These are phyloP conservation scores for Mystacornis crossleyi DNA, from an alignment of 2,113 vertebrate genomes.

Conservation along the genomic window DNA sequence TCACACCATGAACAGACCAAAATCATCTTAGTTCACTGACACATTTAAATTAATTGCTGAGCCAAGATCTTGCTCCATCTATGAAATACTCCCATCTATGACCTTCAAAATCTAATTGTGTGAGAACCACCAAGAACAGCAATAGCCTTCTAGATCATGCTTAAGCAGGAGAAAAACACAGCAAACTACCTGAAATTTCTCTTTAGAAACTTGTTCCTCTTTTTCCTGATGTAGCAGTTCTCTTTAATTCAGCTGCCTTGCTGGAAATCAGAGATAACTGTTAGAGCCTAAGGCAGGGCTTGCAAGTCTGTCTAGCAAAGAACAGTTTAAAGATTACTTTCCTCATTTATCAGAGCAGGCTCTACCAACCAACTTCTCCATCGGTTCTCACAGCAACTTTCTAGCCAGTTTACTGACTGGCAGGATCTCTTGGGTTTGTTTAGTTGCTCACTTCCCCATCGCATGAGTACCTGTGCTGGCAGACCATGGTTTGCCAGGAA, in stretches of 20 bases:
- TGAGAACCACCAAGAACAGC: not conserved
- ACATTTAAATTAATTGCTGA: fast-evolving
- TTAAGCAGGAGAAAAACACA: not conserved
- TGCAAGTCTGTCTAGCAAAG: not conserved
- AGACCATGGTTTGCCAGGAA: not conserved
- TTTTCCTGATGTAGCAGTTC: not conserved
- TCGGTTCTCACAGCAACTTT: not conserved
- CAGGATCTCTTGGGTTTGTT: not conserved
- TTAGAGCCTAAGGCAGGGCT: not conserved
- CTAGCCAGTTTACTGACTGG: not conserved
- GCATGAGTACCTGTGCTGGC: not conserved
- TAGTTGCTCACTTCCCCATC: not conserved
- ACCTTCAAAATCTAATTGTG: not conserved
- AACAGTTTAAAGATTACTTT: not conserved
- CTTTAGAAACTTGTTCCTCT: not conserved
- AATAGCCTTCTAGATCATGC: not conserved
- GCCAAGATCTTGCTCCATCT: not conserved
- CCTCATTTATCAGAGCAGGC: not conserved
- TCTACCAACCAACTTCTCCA: not conserved
- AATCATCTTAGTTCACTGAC: not conserved
- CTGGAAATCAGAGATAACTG: constrained; percentile 29
- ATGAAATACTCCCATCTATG: not conserved
- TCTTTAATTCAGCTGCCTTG: not conserved
- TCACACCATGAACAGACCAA: not conserved
- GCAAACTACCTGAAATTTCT: not conserved